Evolutionary conservation across 2,888 invertebrate genomes (phyloP).

Genomic region (Oxystoma pomonae): DNA sequence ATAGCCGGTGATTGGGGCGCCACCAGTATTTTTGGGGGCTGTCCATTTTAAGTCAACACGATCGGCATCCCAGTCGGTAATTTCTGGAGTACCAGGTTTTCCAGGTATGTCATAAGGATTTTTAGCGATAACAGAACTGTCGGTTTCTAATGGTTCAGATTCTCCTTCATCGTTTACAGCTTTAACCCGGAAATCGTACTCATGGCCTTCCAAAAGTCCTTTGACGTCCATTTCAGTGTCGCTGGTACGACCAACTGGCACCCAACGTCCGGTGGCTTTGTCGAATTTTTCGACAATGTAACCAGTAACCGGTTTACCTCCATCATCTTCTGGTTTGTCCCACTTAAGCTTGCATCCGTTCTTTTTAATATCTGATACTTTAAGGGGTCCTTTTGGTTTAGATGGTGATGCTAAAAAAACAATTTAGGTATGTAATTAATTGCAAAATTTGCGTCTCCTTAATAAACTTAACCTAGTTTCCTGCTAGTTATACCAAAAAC

Average conservation of each 20-base stretch:
- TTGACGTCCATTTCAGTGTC: conserved; percentile 85
- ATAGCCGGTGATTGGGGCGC: conserved; percentile 79
- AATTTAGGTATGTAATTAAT: neutral
- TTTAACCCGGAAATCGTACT: conserved; percentile 90
- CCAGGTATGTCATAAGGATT: conserved; percentile 90
- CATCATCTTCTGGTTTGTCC: conserved; percentile 94
- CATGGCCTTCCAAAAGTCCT: conserved; percentile 86
- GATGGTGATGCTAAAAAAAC: conserved; percentile 63
- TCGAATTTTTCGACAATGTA: conserved; percentile 94
- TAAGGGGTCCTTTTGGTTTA: conserved; percentile 84
- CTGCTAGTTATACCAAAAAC: conserved; percentile 6
- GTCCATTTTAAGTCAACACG: conserved; percentile 83
- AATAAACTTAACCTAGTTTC: no score
- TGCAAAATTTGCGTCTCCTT: neutral
- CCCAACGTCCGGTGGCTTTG: conserved; percentile 87
- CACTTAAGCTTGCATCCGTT: conserved; percentile 86
- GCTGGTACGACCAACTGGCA: conserved; percentile 83
- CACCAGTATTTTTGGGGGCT: conserved; percentile 72
- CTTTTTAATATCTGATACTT: conserved; percentile 85
- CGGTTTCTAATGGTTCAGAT: conserved; percentile 91
- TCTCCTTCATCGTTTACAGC: conserved; percentile 95
- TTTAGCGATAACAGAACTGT: conserved; percentile 83
- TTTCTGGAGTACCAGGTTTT: conserved; percentile 81
- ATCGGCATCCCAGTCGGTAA: conserved; percentile 87
- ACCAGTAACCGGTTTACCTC: conserved; percentile 88